Conservation (phyloP, 2,888 invertebrate genomes). For the Brachynemurus nebulosus region DNA sequence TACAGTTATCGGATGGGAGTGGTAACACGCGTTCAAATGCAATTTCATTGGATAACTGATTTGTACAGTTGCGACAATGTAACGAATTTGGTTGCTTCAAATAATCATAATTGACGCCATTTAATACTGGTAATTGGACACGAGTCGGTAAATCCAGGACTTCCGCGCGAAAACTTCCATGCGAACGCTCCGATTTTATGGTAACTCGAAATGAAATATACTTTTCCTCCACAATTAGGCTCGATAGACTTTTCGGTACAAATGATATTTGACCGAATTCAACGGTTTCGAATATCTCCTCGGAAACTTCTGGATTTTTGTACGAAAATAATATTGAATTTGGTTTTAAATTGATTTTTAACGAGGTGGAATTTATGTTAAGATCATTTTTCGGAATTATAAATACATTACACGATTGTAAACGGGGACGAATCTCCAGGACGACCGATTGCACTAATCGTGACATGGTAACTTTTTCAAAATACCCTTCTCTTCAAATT, state of each 20-base stretch:
- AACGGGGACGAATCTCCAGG: constrained; percentile 42
- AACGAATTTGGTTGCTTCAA: constrained; percentile 35
- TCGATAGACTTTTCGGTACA: constrained; percentile 25
- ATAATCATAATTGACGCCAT: constrained; percentile 27
- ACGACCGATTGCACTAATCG: constrained; percentile 29
- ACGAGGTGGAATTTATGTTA: constrained; percentile 30
- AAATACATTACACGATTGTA: constrained; percentile 46
- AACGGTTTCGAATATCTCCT: constrained; percentile 17
- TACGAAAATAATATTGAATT: constrained; percentile 14
- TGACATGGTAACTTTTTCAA: constrained; percentile 30
- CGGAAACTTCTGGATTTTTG: constrained; percentile 19
- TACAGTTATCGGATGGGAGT: constrained; percentile 42
- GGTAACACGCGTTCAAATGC: constrained; percentile 45
- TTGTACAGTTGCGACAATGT: constrained; percentile 30
- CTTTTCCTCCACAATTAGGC: constrained; percentile 22
- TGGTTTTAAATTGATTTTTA: constrained; percentile 19
- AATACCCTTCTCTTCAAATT: constrained; percentile 44
- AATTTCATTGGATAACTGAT: constrained; percentile 22
- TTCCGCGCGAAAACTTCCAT: constrained; percentile 26
- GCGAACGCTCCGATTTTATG: constrained; percentile 17
- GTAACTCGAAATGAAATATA: constrained; percentile 28
- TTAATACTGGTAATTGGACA: constrained; percentile 8
- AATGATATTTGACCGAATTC: constrained; percentile 20
- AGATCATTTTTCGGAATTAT: constrained; percentile 36
- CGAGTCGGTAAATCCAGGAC: constrained; percentile 18